Evolutionary conservation across 2,888 invertebrate genomes (phyloP).

Genomic region (Belgica antarctica): DNA sequence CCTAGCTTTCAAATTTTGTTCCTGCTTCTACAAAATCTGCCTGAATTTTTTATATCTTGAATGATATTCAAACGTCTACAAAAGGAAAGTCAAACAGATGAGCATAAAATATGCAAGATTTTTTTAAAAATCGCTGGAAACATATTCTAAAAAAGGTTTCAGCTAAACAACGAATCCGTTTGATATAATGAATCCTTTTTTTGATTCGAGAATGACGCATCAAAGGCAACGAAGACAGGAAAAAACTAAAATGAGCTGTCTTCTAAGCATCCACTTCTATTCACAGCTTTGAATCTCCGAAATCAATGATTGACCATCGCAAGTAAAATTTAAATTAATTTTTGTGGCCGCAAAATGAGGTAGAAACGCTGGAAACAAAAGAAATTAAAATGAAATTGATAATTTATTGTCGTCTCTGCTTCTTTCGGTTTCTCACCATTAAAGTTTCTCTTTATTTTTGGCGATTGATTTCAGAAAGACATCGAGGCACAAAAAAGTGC

Average conservation of each 20-base stretch:
- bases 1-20: too few relatives aligned
- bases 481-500: slow-evolving; percentile 9
- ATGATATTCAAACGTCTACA: background rate
- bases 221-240: slow-evolving; percentile 2
- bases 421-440: background rate
- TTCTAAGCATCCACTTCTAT: background rate
- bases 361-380: slow-evolving; percentile 1
- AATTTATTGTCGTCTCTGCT: slow-evolving; percentile 2
- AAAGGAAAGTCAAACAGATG: slow-evolving; percentile 3
- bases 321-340: slow-evolving; percentile 23
- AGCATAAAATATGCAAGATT: slow-evolving; percentile 28
- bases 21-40: too few relatives aligned
- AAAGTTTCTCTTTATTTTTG: slow-evolving; percentile 6
- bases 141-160: background rate
- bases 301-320: slow-evolving; percentile 28
- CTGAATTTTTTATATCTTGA: too few relatives aligned
- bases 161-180: slow-evolving; percentile 1
- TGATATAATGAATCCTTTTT: slow-evolving; percentile 21
- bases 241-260: slow-evolving; percentile 17
- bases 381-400: background rate
- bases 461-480: slow-evolving; percentile 13
- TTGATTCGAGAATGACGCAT: too few relatives aligned
- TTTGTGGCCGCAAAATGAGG: slow-evolving; percentile 17
- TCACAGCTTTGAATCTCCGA: slow-evolving; percentile 4
- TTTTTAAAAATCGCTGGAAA: background rate